Conservation (phyloP, 2,888 invertebrate species). For the Rhopalosiphum nymphaeae region DNA sequence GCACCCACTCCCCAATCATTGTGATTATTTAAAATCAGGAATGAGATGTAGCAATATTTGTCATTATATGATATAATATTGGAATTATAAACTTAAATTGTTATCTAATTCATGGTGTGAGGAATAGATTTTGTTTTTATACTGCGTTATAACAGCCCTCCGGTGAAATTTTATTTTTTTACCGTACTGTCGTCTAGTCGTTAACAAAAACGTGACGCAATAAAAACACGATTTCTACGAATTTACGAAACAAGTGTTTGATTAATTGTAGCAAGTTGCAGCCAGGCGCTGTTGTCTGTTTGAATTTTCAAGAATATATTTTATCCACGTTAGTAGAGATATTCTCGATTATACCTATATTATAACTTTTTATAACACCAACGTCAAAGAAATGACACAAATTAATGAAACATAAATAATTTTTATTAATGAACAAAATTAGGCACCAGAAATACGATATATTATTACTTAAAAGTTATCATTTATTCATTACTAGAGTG, state of each 20-base stretch:
- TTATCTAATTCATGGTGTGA: not conserved
- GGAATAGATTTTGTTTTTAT: not conserved
- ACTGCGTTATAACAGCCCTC: not conserved
- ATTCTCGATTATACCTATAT: not conserved
- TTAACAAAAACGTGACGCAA: conserved; percentile 2
- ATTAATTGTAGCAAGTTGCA: not conserved
- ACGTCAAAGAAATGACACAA: not conserved
- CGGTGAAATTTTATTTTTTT: not conserved
- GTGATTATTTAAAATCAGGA: not conserved
- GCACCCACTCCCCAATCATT: too few relatives aligned
- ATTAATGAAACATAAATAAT: not conserved
- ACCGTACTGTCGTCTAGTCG: not conserved
- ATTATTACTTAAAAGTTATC: not conserved
- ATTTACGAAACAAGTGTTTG: not conserved
- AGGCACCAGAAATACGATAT: not conserved
- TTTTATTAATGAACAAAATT: not conserved
- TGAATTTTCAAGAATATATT: not conserved
- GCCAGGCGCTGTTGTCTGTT: not conserved
- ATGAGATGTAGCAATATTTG: not conserved
- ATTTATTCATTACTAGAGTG: not conserved
- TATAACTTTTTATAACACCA: not conserved
- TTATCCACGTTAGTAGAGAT: not conserved
- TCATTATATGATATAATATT: not conserved
- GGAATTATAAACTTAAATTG: not conserved
- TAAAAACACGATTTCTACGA: not conserved